A percentile compares a stretch with the other conserved stretches of the same genome.
phyloP scores from a whole-genome alignment of 2,888 invertebrate species.

The Tiphia femorata region DNA sequence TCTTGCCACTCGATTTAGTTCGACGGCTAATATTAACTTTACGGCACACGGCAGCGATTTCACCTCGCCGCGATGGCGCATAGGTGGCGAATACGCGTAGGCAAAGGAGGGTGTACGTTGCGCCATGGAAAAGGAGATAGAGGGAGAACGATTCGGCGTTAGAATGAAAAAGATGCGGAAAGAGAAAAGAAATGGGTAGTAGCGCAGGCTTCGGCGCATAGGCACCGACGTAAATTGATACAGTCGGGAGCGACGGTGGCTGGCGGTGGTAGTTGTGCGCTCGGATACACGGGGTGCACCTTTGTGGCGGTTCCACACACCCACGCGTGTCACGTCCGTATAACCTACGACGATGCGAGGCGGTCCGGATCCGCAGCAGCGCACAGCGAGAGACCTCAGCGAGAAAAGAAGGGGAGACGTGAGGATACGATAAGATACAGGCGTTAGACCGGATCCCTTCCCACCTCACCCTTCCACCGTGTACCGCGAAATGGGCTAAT shows the following conservation, averaged over 20 bases:
- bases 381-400: conserved; percentile 7
- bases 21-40: not conserved
- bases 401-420: conserved; percentile 45
- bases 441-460: no score
- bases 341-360: not conserved
- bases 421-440: conserved; percentile 46
- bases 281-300: conserved; percentile 41
- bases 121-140: not conserved
- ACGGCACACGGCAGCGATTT: not conserved
- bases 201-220: conserved; percentile 9
- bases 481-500: no score
- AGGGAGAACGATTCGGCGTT: conserved; percentile 2
- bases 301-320: conserved; percentile 32
- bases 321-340: conserved; percentile 26
- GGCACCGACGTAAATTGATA: conserved; percentile 37
- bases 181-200: conserved; percentile 2
- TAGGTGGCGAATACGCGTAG: not conserved
- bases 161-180: not conserved
- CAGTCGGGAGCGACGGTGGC: conserved; percentile 34
- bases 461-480: no score
- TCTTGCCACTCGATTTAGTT: not conserved
- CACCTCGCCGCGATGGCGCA: not conserved
- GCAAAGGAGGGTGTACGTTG: not conserved
- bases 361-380: not conserved
- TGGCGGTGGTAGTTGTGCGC: conserved; percentile 24